Evolutionary conservation across 1,140 invertebrate genomes (phyloP).

Genomic region (Holotrichia oblita): DNA sequence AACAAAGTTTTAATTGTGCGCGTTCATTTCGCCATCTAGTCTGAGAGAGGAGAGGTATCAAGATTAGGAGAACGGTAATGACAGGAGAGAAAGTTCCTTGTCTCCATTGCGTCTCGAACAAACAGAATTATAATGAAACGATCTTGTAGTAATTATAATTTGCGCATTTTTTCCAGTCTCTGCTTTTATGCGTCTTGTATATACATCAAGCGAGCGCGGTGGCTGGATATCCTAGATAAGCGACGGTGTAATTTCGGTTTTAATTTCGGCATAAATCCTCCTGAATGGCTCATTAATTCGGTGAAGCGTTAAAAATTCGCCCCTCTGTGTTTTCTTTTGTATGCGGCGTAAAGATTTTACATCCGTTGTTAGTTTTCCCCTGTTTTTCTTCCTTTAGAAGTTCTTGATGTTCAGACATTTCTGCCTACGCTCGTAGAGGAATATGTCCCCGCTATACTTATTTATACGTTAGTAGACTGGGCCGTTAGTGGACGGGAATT

Average conservation of each 20-base stretch:
- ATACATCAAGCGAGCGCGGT: not conserved
- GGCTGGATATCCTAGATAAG: constrained; percentile 30
- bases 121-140: constrained; percentile 24
- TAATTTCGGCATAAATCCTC: constrained; percentile 10
- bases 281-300: constrained; percentile 29
- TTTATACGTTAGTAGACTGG: no score
- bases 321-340: constrained; percentile 5
- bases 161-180: not conserved
- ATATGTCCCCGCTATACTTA: no score
- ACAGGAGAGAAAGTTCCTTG: constrained; percentile 18
- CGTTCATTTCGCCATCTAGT: constrained; percentile 30
- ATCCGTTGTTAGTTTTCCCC: not conserved
- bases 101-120: constrained; percentile 5
- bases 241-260: constrained; percentile 14
- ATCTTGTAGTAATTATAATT: constrained; percentile 35
- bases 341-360: not conserved
- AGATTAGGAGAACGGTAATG: constrained; percentile 30
- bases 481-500: no score
- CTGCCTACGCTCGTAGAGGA: no score
- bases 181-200: constrained; percentile 13
- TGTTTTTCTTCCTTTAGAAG: no score
- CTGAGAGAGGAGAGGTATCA: not conserved
- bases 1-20: constrained; percentile 34
- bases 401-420: no score
- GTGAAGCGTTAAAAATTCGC: constrained; percentile 24